Percentiles rank a stretch among this genome's conserved stretches.
Conservation (phyloP, 1,140 invertebrate species). For the Arctopsyche grandis region DNA sequence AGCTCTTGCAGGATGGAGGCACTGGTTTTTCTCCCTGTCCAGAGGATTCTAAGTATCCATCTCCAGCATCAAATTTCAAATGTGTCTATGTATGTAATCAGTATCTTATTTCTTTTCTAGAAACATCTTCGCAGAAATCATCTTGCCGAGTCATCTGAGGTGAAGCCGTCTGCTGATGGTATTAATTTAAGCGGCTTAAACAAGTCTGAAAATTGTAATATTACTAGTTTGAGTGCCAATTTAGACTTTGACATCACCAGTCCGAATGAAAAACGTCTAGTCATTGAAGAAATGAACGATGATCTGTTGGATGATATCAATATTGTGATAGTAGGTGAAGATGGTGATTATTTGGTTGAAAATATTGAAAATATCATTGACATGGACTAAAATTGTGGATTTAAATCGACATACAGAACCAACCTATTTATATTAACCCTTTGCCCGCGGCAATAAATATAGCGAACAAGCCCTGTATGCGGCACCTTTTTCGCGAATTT, state of each 20-base stretch:
- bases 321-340: constrained; percentile 13
- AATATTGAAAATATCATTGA: no score
- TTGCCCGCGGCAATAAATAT: no score
- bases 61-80: no score
- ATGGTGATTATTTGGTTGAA: not conserved
- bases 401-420: no score
- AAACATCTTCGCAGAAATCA: constrained; percentile 47
- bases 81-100: not conserved
- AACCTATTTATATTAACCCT: no score
- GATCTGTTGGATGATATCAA: constrained; percentile 5
- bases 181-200: not conserved
- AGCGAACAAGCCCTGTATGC: no score
- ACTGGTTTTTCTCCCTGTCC: no score
- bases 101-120: constrained; percentile 27
- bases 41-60: no score
- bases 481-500: no score
- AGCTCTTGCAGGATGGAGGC: no score
- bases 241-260: not conserved
- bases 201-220: not conserved
- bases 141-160: not conserved
- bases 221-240: not conserved
- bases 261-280: not conserved
- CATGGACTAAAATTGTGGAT: no score
- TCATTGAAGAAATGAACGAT: constrained; percentile 3
- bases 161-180: not conserved